Evolutionary conservation across 2,113 vertebrate species (phyloP).

Genomic region (Odocoileus hemionus): DNA sequence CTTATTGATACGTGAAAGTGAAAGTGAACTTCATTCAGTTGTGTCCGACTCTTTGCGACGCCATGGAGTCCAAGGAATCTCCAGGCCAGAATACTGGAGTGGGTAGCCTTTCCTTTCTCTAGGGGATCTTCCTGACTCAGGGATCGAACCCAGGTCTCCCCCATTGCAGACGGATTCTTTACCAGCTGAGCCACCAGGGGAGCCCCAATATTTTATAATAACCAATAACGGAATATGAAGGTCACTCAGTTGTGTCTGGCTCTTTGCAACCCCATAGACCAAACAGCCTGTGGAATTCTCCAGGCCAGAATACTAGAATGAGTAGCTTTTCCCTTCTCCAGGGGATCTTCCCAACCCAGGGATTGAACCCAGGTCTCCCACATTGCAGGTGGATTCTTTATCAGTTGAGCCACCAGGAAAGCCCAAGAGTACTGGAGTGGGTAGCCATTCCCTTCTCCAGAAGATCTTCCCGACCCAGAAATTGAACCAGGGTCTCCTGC

Average conservation of each 20-base stretch:
- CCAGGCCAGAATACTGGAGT: background rate
- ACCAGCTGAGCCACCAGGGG: background rate
- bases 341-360: no score
- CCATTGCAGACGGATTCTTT: background rate
- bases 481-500: background rate
- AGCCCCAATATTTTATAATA: background rate
- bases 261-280: no score
- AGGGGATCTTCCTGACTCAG: background rate
- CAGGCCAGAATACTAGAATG: no score
- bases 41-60: accelerated
- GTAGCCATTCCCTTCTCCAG: background rate
- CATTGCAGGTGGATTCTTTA: no score
- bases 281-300: no score
- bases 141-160: background rate
- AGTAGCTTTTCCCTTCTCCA: no score
- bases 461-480: background rate
- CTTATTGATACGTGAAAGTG: background rate
- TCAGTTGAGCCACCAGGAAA: no score
- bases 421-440: background rate
- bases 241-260: no score
- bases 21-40: background rate
- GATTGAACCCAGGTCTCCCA: no score
- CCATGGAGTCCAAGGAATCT: background rate
- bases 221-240: no score
- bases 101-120: background rate